Evolutionary conservation across 2,797 vertebrate species (phyloP).

Genomic region (Thripadectes ignobilis): DNA sequence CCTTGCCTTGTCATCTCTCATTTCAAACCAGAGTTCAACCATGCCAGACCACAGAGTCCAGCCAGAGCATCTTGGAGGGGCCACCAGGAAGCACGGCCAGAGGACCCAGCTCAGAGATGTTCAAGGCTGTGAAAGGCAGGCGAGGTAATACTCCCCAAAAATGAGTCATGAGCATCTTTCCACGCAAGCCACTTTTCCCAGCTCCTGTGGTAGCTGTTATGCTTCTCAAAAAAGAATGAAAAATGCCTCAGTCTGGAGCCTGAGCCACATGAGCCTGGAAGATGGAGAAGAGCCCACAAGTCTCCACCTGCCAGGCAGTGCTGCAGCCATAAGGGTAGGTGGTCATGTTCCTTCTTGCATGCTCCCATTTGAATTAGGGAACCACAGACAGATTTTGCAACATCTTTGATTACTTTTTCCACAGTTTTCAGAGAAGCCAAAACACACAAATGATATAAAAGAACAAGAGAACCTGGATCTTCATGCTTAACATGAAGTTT

Average conservation of each 20-base stretch:
- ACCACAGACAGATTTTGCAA: neutral
- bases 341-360: neutral
- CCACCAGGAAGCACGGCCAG: accelerated
- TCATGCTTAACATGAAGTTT: neutral
- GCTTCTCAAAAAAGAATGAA: neutral
- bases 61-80: neutral
- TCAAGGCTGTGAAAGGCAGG: neutral
- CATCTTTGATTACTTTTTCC: neutral
- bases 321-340: neutral
- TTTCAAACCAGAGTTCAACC: neutral
- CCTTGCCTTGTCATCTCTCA: neutral
- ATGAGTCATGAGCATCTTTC: neutral
- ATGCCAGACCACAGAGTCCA: accelerated
- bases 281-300: neutral
- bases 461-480: neutral
- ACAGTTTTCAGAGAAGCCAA: neutral
- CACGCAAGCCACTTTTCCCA: neutral
- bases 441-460: neutral
- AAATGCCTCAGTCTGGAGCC: neutral
- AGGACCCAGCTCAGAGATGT: neutral
- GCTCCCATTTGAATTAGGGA: neutral
- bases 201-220: neutral
- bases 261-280: accelerated
- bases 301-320: neutral
- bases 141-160: neutral